Percentiles rank a stretch among this genome's conserved stretches.
Conservation (phyloP, 1,140 invertebrate species). For the Sitophilus oryzae region DNA sequence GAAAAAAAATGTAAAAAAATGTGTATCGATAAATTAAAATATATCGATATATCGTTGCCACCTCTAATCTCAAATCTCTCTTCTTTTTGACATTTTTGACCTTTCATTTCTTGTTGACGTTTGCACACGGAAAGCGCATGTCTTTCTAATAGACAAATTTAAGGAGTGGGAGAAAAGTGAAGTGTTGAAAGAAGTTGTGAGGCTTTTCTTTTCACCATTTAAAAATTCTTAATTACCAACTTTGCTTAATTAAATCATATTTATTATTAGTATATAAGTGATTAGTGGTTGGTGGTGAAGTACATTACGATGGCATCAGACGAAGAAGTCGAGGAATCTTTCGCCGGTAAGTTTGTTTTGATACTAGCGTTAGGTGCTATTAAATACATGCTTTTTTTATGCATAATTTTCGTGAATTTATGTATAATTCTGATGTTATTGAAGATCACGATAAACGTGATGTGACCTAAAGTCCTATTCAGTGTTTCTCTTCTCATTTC, state of each 20-base stretch:
- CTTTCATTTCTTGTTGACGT: background rate
- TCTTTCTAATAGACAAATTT: background rate
- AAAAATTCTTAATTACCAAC: constrained; percentile 4
- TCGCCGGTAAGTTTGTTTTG: constrained; percentile 60
- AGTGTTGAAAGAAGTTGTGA: constrained; percentile 4
- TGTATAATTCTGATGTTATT: too few relatives aligned
- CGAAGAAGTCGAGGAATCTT: constrained; percentile 70
- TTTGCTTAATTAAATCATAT: constrained; percentile 2
- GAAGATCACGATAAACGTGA: too few relatives aligned
- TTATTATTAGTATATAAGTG: constrained; percentile 1
- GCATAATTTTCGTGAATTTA: too few relatives aligned
- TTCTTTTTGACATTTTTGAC: too few relatives aligned
- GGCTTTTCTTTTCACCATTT: constrained; percentile 3
- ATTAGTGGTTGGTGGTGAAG: background rate
- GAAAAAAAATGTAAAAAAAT: too few relatives aligned
- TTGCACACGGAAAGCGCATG: background rate
- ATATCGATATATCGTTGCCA: too few relatives aligned
- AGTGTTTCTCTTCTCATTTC: background rate
- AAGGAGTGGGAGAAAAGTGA: constrained; percentile 1
- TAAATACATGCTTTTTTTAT: constrained; percentile 23
- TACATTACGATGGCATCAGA: constrained; percentile 61
- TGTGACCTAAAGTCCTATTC: background rate
- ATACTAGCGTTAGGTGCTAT: constrained; percentile 25
- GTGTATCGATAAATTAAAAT: too few relatives aligned
- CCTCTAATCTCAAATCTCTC: too few relatives aligned